phyloP scores from a whole-genome alignment of 2,888 invertebrate species.

The Watsonalla cultraria region DNA sequence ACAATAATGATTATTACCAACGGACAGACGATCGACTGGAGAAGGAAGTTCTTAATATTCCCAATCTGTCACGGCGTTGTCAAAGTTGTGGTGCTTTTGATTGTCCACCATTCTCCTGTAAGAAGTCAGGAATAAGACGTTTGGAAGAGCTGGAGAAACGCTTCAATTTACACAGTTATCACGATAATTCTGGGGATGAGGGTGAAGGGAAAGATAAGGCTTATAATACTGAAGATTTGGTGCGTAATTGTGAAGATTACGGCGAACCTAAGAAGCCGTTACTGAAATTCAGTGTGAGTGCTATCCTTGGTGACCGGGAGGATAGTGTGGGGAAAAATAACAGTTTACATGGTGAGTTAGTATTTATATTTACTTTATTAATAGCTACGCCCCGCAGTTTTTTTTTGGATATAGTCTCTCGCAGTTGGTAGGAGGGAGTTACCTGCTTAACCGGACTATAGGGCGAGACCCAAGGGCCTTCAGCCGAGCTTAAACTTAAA shows the following conservation, averaged over 20 bases:
- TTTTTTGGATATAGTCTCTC: too few relatives aligned
- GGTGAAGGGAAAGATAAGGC: slow-evolving; percentile 40
- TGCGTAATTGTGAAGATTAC: slow-evolving; percentile 61
- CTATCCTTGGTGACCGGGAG: slow-evolving; percentile 86
- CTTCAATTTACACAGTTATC: slow-evolving; percentile 56
- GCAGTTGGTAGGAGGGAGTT: too few relatives aligned
- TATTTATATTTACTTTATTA: slow-evolving; percentile 1
- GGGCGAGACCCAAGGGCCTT: too few relatives aligned
- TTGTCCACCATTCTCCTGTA: slow-evolving; percentile 73
- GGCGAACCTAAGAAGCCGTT: slow-evolving; percentile 83
- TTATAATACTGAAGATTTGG: slow-evolving; percentile 59
- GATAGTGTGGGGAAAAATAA: slow-evolving; percentile 47
- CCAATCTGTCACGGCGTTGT: slow-evolving; percentile 63
- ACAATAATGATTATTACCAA: slow-evolving; percentile 51
- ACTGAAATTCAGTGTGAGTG: slow-evolving; percentile 95
- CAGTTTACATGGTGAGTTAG: slow-evolving; percentile 56
- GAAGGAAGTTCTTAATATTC: slow-evolving; percentile 65
- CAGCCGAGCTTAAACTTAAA: too few relatives aligned
- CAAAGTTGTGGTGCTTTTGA: slow-evolving; percentile 77
- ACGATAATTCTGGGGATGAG: slow-evolving; percentile 65
- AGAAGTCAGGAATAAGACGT: slow-evolving; percentile 62
- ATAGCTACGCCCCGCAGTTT: slow-evolving; percentile 2
- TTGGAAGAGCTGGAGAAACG: slow-evolving; percentile 67
- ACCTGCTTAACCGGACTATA: too few relatives aligned
- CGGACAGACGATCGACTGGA: slow-evolving; percentile 43